Percentiles rank a stretch among this genome's conserved stretches.
These are phyloP conservation scores for Linurgus olivaceus DNA, from an alignment of 2,797 vertebrate species.

Conservation along the genomic window DNA sequence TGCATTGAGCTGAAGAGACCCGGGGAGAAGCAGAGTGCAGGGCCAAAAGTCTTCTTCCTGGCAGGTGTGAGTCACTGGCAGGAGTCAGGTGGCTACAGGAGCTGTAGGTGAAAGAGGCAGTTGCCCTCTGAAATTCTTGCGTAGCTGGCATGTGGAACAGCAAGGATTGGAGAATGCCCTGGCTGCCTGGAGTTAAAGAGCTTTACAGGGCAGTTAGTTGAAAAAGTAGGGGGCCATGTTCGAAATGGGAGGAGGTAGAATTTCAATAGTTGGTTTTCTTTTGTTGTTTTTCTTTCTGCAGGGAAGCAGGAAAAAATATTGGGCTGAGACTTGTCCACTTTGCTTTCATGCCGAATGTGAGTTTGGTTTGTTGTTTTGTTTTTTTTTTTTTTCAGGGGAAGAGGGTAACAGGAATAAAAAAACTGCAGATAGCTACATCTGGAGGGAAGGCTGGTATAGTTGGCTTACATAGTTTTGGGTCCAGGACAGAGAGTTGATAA, in stretches of 20 bases:
- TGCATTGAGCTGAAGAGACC: background rate
- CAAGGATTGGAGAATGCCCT: background rate
- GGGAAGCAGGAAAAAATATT: background rate
- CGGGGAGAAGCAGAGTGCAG: background rate
- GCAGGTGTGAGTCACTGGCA: background rate
- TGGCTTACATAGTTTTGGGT: background rate
- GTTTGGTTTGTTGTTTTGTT: background rate
- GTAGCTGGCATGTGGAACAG: accelerated
- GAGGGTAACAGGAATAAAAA: background rate
- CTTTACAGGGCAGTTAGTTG: background rate
- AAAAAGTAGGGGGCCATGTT: background rate
- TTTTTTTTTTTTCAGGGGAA: background rate
- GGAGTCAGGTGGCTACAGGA: background rate
- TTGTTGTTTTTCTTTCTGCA: background rate
- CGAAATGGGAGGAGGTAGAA: background rate
- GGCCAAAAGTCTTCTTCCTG: background rate
- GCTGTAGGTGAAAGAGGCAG: background rate
- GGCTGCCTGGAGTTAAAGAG: background rate
- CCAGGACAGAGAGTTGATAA: background rate
- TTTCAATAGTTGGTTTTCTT: background rate
- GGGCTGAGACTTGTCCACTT: background rate
- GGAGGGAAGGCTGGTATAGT: background rate
- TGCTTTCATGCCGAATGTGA: accelerated
- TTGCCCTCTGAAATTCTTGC: background rate
- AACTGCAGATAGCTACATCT: background rate